Evolutionary conservation across 1,140 invertebrate genomes (phyloP).

Genomic region (Danaus melanippus): DNA sequence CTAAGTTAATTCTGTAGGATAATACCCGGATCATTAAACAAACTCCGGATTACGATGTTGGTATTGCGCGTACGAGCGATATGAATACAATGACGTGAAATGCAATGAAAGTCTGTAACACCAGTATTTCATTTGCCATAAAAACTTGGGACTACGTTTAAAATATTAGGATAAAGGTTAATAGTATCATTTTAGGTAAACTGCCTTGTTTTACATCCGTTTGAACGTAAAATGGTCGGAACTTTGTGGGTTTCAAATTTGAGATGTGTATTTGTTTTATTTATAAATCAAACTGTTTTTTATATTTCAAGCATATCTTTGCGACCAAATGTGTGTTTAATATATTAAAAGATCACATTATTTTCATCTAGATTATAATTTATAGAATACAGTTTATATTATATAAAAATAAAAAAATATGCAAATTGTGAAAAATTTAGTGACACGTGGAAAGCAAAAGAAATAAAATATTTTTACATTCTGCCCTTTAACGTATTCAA

Average conservation of each 20-base stretch:
- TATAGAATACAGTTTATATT: no score
- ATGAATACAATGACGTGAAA: constrained; percentile 59
- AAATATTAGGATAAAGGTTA: constrained; percentile 55
- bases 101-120: constrained; percentile 55
- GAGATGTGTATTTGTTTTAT: no score
- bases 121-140: constrained; percentile 53
- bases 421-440: not conserved
- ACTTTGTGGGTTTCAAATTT: not conserved
- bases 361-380: no score
- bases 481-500: constrained; percentile 3
- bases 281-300: no score
- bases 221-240: constrained; percentile 8
- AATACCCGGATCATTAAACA: constrained; percentile 51
- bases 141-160: constrained; percentile 51
- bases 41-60: constrained; percentile 58
- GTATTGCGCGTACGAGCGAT: constrained; percentile 52
- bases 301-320: no score
- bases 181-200: constrained; percentile 54
- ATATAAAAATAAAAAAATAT: no score
- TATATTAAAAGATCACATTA: no score
- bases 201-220: constrained; percentile 49
- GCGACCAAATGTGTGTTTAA: no score
- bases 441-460: not conserved
- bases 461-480: not conserved
- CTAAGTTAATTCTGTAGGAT: constrained; percentile 42